phyloP scores from a whole-genome alignment of 2,113 vertebrate species.

The Corythornis cristatus region DNA sequence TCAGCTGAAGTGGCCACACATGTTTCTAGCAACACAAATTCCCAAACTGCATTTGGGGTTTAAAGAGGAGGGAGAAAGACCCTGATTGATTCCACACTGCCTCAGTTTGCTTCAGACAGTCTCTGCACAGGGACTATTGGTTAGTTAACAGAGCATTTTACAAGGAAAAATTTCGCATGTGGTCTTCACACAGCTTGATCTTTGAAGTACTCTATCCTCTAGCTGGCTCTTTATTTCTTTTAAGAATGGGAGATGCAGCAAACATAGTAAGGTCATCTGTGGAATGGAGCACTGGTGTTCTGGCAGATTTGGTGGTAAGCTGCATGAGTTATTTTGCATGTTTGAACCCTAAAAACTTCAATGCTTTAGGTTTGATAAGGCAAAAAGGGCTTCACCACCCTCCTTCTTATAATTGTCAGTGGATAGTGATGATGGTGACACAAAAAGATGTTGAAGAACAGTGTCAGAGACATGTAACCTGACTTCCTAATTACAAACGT shows the following conservation, averaged over 20 bases:
- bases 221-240: neutral
- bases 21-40: neutral
- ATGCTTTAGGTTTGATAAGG: neutral
- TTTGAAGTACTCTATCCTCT: neutral
- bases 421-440: neutral
- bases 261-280: accelerated
- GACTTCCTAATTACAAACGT: neutral
- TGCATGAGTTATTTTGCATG: neutral
- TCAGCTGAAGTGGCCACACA: neutral
- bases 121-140: accelerated
- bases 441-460: neutral
- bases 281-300: neutral
- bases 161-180: neutral
- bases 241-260: neutral
- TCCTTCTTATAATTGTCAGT: neutral
- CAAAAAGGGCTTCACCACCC: neutral
- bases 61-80: neutral
- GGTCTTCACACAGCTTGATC: neutral
- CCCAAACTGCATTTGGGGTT: neutral
- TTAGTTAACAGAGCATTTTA: neutral
- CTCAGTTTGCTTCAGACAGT: neutral
- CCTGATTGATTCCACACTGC: neutral
- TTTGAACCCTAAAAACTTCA: neutral
- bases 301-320: neutral
- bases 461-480: neutral